phyloP scores from a whole-genome alignment of 2,797 vertebrate genomes.

The Natrix natrix region DNA sequence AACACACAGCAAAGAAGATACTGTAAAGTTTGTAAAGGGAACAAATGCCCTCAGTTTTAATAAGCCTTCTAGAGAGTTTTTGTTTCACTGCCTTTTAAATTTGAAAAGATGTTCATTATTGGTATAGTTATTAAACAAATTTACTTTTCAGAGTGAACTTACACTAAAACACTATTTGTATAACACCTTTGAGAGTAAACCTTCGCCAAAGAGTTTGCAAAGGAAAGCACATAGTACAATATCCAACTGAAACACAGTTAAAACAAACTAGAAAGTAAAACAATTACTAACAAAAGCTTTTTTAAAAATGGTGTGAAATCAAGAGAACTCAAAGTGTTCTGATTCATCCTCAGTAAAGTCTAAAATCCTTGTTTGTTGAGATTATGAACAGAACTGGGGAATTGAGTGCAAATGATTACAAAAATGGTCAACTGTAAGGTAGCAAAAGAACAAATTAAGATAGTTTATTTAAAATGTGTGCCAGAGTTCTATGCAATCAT shows the following conservation, averaged over 20 bases:
- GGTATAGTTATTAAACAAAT: neutral
- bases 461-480: neutral
- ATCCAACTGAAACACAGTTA: neutral
- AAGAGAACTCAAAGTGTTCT: neutral
- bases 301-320: neutral
- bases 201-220: neutral
- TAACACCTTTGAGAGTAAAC: neutral
- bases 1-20: neutral
- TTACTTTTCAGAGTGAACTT: neutral
- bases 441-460: neutral
- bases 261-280: neutral
- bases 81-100: neutral
- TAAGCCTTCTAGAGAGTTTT: slow-evolving; percentile 14
- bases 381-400: neutral
- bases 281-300: neutral
- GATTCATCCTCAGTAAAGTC: neutral
- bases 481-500: neutral
- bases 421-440: neutral
- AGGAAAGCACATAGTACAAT: neutral
- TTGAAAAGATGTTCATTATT: neutral
- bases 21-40: neutral
- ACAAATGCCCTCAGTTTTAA: slow-evolving; percentile 27
- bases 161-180: neutral
- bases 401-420: neutral
- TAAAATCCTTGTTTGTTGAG: neutral